These are phyloP conservation scores for Thymelicus acteon DNA, from an alignment of 2,888 invertebrate species.

Conservation along the genomic window DNA sequence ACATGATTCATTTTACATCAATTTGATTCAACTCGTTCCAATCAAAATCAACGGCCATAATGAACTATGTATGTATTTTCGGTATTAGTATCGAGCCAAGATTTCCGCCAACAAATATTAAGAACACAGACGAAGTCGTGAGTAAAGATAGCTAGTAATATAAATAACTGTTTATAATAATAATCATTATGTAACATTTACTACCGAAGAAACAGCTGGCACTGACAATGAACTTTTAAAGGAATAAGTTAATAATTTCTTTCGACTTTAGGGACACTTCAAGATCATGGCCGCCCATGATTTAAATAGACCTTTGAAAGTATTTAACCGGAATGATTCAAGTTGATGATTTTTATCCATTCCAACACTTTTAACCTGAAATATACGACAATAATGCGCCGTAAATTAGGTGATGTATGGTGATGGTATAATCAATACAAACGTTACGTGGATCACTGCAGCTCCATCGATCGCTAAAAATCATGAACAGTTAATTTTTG, in stretches of 20 bases:
- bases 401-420: too few relatives aligned
- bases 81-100: not conserved
- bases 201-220: not conserved
- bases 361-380: too few relatives aligned
- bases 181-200: not conserved
- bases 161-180: not conserved
- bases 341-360: too few relatives aligned
- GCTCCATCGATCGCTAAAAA: not conserved
- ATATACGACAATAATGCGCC: too few relatives aligned
- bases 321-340: too few relatives aligned
- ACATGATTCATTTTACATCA: too few relatives aligned
- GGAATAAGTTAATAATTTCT: slow-evolving; percentile 4
- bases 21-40: too few relatives aligned
- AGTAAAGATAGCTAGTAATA: not conserved
- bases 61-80: not conserved
- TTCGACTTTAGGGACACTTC: slow-evolving; percentile 10
- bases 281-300: not conserved
- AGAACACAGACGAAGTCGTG: not conserved
- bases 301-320: too few relatives aligned
- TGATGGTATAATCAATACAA: too few relatives aligned
- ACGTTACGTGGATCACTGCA: too few relatives aligned
- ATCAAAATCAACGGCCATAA: not conserved
- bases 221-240: slow-evolving; percentile 20
- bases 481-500: not conserved
- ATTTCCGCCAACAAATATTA: not conserved